Conservation (phyloP, 2,113 vertebrate species). For the Zapornia atra region DNA sequence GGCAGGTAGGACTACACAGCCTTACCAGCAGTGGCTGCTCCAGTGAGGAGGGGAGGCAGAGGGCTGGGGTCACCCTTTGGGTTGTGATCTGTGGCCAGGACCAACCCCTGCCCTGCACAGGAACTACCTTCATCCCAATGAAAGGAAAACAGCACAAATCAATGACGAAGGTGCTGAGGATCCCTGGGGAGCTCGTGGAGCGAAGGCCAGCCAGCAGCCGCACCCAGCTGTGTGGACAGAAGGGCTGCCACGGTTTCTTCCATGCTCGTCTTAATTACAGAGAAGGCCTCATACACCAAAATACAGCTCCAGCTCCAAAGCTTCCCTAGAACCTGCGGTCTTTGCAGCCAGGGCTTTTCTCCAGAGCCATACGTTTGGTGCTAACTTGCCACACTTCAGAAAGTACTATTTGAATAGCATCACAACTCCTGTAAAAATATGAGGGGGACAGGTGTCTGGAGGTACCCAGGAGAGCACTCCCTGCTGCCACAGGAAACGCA, state of each 20-base stretch:
- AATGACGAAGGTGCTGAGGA: rapidly evolving
- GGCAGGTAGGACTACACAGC: background rate
- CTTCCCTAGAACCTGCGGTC: background rate
- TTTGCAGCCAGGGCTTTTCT: background rate
- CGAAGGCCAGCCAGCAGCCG: background rate
- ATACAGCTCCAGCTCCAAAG: background rate
- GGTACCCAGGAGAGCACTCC: background rate
- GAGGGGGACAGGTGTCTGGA: background rate
- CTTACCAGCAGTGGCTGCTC: background rate
- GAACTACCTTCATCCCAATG: background rate
- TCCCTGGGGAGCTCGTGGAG: background rate
- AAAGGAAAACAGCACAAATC: rapidly evolving
- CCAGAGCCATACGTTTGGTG: rapidly evolving
- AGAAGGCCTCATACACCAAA: background rate
- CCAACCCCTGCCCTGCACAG: rapidly evolving
- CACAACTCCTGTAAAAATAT: background rate
- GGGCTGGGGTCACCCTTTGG: background rate
- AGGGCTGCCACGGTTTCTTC: background rate
- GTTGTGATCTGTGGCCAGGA: background rate
- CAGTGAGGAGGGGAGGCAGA: rapidly evolving
- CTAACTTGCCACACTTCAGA: background rate
- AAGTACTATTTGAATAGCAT: rapidly evolving
- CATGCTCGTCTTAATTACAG: background rate
- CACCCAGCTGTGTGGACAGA: background rate
- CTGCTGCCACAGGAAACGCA: background rate